Evolutionary conservation across 2,113 vertebrate species (phyloP).

Genomic region (Spizaetus ornatus): DNA sequence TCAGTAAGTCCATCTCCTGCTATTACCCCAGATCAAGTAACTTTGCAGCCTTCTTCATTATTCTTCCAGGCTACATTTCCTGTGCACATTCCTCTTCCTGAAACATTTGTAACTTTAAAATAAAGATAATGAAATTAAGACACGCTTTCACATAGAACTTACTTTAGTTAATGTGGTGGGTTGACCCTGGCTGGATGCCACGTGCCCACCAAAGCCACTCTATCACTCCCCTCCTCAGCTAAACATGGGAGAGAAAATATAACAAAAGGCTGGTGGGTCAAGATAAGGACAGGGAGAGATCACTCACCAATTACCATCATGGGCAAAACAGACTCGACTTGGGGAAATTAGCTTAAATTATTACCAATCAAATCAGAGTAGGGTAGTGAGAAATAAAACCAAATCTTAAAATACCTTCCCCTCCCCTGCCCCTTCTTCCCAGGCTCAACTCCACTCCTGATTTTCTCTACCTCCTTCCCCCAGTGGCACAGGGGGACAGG

Average conservation of each 20-base stretch:
- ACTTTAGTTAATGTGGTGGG: neutral
- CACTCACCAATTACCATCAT: neutral
- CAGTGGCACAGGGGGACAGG: too few species aligned
- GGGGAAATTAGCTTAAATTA: neutral
- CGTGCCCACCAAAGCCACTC: neutral
- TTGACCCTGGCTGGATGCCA: neutral
- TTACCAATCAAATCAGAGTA: neutral
- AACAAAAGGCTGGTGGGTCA: neutral
- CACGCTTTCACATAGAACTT: neutral
- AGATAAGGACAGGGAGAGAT: neutral
- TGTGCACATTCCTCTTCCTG: neutral
- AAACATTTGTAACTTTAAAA: neutral
- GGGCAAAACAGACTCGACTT: accelerated
- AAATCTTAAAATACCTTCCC: too few species aligned
- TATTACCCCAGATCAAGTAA: neutral
- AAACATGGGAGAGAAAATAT: neutral
- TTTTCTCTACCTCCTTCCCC: too few species aligned
- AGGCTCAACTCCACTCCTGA: too few species aligned
- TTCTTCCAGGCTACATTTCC: neutral
- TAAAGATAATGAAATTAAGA: neutral
- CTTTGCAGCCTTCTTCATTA: neutral
- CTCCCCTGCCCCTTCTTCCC: too few species aligned
- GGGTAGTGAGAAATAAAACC: too few species aligned
- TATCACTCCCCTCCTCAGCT: neutral
- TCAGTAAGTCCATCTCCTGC: neutral